phyloP scores from a whole-genome alignment of 2,888 invertebrate species.

The Orgyia antiqua region DNA sequence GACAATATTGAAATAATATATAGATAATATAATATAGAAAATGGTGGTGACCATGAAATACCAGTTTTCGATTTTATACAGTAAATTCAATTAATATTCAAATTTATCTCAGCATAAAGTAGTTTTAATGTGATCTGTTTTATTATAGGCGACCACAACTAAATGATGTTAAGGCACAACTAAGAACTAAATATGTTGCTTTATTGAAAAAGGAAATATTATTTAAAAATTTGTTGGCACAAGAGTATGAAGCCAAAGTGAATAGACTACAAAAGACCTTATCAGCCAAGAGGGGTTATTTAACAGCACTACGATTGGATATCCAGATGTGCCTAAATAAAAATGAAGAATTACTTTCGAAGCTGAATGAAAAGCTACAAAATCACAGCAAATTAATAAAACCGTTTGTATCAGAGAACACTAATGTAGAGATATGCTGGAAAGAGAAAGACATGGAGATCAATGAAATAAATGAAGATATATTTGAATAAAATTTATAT shows the following conservation, averaged over 20 bases:
- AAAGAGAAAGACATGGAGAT: conserved; percentile 43
- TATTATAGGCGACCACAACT: conserved; percentile 69
- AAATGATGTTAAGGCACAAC: conserved; percentile 54
- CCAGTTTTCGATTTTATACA: too few species aligned
- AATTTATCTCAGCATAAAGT: too few species aligned
- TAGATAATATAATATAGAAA: too few species aligned
- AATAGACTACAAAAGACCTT: conserved; percentile 53
- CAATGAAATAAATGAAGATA: conserved; percentile 47
- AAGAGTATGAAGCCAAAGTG: conserved; percentile 60
- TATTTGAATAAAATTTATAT: conserved; percentile 74
- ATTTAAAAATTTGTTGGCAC: conserved; percentile 51
- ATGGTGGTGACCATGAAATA: too few species aligned
- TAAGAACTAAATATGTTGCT: conserved; percentile 54
- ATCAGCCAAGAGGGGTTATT: conserved; percentile 58
- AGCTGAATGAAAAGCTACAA: conserved; percentile 49
- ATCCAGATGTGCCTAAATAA: conserved; percentile 65
- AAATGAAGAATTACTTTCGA: conserved; percentile 52
- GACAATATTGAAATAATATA: too few species aligned
- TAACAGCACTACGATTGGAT: conserved; percentile 63
- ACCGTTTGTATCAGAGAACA: conserved; percentile 28
- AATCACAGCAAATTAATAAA: conserved; percentile 44
- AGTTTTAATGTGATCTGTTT: too few species aligned
- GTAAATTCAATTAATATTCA: too few species aligned
- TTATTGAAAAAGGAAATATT: conserved; percentile 58
- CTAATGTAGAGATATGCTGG: conserved; percentile 44